phyloP scores from a whole-genome alignment of 2,888 invertebrate genomes.

The Tachina lurida region DNA sequence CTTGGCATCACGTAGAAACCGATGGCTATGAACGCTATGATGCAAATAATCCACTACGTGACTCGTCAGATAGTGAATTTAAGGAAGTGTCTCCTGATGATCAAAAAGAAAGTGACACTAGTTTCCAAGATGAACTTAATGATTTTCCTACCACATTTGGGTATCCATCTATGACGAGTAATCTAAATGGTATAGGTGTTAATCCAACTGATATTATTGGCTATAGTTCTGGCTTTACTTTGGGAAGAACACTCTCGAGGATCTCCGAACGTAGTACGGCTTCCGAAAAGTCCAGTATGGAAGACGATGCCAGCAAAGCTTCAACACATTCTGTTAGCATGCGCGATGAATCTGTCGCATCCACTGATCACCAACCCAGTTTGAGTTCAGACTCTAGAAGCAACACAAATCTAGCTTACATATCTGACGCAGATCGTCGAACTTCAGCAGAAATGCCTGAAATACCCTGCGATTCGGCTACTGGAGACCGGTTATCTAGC shows the following conservation, averaged over 20 bases:
- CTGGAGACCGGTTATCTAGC: slow-evolving; percentile 84
- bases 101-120: slow-evolving; percentile 85
- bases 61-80: slow-evolving; percentile 81
- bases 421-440: slow-evolving; percentile 90
- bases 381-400: slow-evolving; percentile 93
- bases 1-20: slow-evolving; percentile 90
- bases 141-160: slow-evolving; percentile 90
- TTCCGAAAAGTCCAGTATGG: slow-evolving; percentile 93
- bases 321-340: slow-evolving; percentile 92
- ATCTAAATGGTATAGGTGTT: slow-evolving; percentile 84
- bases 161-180: slow-evolving; percentile 86
- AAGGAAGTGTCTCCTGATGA: slow-evolving; percentile 85
- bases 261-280: slow-evolving; percentile 95
- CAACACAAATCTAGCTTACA: slow-evolving; percentile 88
- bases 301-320: slow-evolving; percentile 93
- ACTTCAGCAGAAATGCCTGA: slow-evolving; percentile 94
- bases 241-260: slow-evolving; percentile 90
- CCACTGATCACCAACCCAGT: slow-evolving; percentile 93
- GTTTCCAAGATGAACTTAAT: slow-evolving; percentile 89
- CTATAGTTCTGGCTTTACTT: slow-evolving; percentile 89
- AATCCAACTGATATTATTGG: slow-evolving; percentile 88
- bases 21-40: slow-evolving; percentile 85
- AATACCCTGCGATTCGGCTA: slow-evolving; percentile 89
- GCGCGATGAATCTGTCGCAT: slow-evolving; percentile 92
- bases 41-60: slow-evolving; percentile 80